Evolutionary conservation across 2,113 vertebrate species (phyloP), one percentile per base, ranked within the genome.

Genomic region (Pristiophorus japonicus): DNA sequence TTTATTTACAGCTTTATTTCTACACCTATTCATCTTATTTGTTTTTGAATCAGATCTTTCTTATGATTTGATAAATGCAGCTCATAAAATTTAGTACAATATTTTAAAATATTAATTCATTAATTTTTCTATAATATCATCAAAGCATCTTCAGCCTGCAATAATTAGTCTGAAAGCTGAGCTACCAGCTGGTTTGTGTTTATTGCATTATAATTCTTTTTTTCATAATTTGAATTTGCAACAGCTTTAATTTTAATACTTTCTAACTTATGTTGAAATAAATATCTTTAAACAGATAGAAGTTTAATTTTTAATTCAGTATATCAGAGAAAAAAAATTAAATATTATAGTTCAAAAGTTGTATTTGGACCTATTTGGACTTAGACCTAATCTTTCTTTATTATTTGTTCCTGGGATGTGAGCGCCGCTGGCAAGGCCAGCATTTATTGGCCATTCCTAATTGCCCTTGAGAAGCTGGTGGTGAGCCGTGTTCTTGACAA

Each of bases 191-290:
- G 92, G 88, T 94, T 94, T 12, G 27, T 10, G 24, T 30, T 94
- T 94, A 70, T 66, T 94, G 65, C 65, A 30, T 94, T 94, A 94
- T 94, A 70, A 94, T 94, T 70, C 92, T 94, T 92, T 62, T 91
- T 92, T 92, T 92, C 88, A 38, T 92, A 92, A 92, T 92, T 59
- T 94, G 63, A 94, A 70, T 70, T 94, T 94, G 92, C 65, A 94
- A 66, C 92, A 94, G 92, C 92, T 94, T 94, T 67, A 94, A 70
- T 94, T 67, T 70, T 94, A 70, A 67, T 94, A 42, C 92, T 67
- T 67, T 38, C 42, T 94, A 67, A 94, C 65, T 94, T 70, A 27
- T 94, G 47, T 94, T 70, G 22, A 94, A 67, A 67, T 94, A 94
- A 94, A 47, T 94, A 67, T 47, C 62, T 30, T 94, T 94, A 94